Conservation (phyloP, 1,140 invertebrate species). For the Helicoverpa armigera region DNA sequence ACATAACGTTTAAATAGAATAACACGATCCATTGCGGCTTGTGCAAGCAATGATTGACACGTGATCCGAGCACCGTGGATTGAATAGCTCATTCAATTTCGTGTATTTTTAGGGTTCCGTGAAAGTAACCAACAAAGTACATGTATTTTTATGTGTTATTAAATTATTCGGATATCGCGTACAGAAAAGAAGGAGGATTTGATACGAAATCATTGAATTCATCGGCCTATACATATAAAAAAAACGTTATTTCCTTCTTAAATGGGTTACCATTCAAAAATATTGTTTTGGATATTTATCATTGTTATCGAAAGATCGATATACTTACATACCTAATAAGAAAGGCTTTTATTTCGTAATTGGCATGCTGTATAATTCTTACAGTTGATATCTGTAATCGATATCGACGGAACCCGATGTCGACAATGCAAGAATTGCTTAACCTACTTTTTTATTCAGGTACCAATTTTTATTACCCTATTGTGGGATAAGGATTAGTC, state of each 20-base stretch:
- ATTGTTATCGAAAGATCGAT: no score
- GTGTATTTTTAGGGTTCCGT: conserved; percentile 45
- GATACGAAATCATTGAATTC: no score
- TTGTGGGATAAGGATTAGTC: conserved; percentile 71
- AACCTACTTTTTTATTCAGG: conserved; percentile 68
- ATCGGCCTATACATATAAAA: no score
- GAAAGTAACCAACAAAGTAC: background rate
- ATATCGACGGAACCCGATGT: conserved; percentile 11
- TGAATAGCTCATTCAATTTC: conserved; percentile 67
- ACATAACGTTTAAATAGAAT: conserved; percentile 77
- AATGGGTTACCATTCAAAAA: no score
- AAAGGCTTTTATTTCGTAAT: background rate
- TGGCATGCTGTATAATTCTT: background rate
- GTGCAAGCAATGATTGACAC: conserved; percentile 81
- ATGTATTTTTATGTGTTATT: no score
- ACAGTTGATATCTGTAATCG: background rate
- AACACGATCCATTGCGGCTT: conserved; percentile 73
- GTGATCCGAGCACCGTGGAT: conserved; percentile 74
- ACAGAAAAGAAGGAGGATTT: no score
- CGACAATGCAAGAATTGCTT: background rate
- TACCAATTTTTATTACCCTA: conserved; percentile 73
- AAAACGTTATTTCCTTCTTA: no score
- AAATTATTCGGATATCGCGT: no score
- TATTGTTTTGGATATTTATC: no score
- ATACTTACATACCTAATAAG: background rate